Evolutionary conservation across 2,888 invertebrate genomes (phyloP), one percentile per base, ranked within the genome.

Genomic region (Plebejus melissa): DNA sequence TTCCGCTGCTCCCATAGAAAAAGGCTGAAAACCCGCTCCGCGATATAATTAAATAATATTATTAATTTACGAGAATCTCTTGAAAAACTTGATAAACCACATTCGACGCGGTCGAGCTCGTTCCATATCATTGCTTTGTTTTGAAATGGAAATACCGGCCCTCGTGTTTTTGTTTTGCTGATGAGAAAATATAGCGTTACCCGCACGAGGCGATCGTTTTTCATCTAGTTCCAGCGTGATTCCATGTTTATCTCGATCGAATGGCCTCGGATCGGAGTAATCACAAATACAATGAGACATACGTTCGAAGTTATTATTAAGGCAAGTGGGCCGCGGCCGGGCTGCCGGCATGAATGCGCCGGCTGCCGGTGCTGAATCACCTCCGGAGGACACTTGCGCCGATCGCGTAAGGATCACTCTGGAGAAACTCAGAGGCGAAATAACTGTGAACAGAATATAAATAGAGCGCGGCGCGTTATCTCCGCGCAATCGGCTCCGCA

Each of bases 401-500:
- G 54, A 16, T 16, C 16, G 16, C 54, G 16, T 16, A 54, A 54
- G 54, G 54, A 54, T 54, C 54, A 54, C 54, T 54, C 54, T 16
- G 54, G 54, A 54, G 54, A 16, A 46, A 54, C 54, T 54, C 16
- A 16, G 54, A 54, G 54, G 54, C 16, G 54, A 11, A 54, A 54
- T 54, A 54, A 54, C 54, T 54, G 54, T 54, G 54, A 54, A 54
- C 54, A 16, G 54, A 54, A 16, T 16, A 54, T 88, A 88, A 88
- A 87, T 88, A 88, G 85, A 87, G 87, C 83, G 83, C 85, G 86
- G 87, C 83, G 83, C 84, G 87, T 91, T 93, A 93, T 93, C 93
- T 89, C 86, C 85, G 82, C 91, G 92, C 93, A 88, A 93, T 93
- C 93, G 90, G 88, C 88, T 88, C 88, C 87, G 91, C 90, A 92